phyloP scores from a whole-genome alignment of 1,140 invertebrate genomes.

The Nasonia longicornis region DNA sequence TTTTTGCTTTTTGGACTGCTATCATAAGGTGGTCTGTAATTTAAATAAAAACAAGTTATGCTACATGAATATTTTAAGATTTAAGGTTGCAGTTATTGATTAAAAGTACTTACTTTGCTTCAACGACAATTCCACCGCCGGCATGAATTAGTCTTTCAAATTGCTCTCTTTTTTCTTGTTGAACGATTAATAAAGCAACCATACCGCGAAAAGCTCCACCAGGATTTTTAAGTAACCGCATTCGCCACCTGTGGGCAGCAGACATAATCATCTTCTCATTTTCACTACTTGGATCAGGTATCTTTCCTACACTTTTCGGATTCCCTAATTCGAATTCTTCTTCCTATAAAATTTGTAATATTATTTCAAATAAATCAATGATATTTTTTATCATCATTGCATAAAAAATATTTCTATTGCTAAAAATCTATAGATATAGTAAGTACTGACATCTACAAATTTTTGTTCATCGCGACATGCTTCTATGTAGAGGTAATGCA shows the following conservation, averaged over 20 bases:
- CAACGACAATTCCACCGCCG: slow-evolving; percentile 77
- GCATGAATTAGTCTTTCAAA: slow-evolving; percentile 79
- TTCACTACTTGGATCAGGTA: slow-evolving; percentile 63
- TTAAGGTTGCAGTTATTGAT: neutral
- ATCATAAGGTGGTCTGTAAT: slow-evolving; percentile 62
- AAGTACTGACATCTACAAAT: slow-evolving; percentile 76
- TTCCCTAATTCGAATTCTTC: slow-evolving; percentile 84
- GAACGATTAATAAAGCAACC: slow-evolving; percentile 78
- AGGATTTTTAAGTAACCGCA: slow-evolving; percentile 61
- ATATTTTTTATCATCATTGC: no score
- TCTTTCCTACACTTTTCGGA: slow-evolving; percentile 69
- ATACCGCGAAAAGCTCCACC: slow-evolving; percentile 77
- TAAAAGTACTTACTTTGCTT: slow-evolving; percentile 65
- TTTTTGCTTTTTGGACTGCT: slow-evolving; percentile 58
- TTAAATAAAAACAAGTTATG: neutral
- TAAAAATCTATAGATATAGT: slow-evolving; percentile 26
- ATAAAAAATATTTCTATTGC: neutral
- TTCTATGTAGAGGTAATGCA: slow-evolving; percentile 83
- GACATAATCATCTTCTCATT: slow-evolving; percentile 70
- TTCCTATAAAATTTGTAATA: slow-evolving; percentile 71
- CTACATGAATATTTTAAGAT: slow-evolving; percentile 1
- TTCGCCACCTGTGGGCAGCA: slow-evolving; percentile 77
- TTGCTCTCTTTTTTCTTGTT: slow-evolving; percentile 73
- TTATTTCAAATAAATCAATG: neutral
- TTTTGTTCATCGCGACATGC: slow-evolving; percentile 73